These are phyloP conservation scores for Caenorhabditis tropicalis DNA, from an alignment of 1,140 invertebrate species.

Conservation along the genomic window DNA sequence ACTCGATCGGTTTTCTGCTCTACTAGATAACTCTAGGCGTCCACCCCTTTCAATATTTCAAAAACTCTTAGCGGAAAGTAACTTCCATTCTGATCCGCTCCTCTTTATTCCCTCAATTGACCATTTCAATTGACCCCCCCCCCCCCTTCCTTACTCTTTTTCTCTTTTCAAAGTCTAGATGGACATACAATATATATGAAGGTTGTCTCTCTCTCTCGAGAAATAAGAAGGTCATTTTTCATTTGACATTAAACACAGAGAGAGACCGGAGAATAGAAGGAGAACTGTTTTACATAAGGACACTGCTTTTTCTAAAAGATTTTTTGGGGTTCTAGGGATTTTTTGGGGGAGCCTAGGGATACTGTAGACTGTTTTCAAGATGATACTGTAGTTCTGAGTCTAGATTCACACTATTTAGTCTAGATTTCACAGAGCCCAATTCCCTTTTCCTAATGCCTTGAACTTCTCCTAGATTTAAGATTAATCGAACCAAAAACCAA, in stretches of 20 bases:
- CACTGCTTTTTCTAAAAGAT: too few species aligned
- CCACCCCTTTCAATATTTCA: background rate
- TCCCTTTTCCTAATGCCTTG: too few species aligned
- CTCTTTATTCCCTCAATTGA: conserved; percentile 27
- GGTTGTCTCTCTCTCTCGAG: background rate
- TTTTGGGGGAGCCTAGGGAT: background rate
- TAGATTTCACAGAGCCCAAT: too few species aligned
- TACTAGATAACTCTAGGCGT: background rate
- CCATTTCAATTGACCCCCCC: conserved; percentile 18
- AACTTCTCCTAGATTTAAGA: too few species aligned
- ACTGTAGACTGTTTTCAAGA: too few species aligned
- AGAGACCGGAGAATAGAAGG: too few species aligned
- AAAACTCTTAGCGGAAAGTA: too few species aligned
- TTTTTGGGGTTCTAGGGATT: background rate
- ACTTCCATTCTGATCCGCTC: background rate
- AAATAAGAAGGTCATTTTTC: conserved; percentile 11
- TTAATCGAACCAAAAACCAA: background rate
- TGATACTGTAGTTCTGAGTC: too few species aligned
- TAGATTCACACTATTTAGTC: too few species aligned
- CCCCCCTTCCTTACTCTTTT: background rate
- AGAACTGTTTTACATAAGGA: background rate
- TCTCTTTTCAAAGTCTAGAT: background rate
- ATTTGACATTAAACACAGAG: background rate
- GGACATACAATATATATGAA: background rate
- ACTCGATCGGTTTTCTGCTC: too few species aligned